These are phyloP conservation scores for Odocoileus virginianus DNA, from an alignment of 2,113 vertebrate genomes.

Conservation along the genomic window DNA sequence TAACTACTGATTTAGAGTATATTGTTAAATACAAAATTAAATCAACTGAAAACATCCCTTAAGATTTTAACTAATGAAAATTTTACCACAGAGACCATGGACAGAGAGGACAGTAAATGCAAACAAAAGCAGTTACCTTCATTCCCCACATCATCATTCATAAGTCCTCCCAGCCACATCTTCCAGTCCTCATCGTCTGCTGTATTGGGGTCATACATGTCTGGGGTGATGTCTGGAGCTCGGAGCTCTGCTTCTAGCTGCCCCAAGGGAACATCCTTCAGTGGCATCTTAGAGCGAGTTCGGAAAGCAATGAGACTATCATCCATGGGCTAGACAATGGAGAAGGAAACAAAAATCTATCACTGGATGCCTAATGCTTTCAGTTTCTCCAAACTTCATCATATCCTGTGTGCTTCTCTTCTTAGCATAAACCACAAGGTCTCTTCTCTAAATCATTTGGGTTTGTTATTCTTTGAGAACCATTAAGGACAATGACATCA, in stretches of 20 bases:
- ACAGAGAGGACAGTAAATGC: background rate
- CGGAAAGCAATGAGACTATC: constrained; percentile 90
- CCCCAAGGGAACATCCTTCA: constrained; percentile 91
- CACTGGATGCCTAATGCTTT: background rate
- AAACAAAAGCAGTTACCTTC: constrained; percentile 82
- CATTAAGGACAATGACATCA: background rate
- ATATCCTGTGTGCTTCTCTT: background rate
- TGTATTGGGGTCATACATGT: constrained; percentile 91
- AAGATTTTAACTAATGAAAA: background rate
- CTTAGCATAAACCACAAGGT: background rate
- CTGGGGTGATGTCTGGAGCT: constrained; percentile 92
- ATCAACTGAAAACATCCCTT: background rate
- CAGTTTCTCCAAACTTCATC: background rate
- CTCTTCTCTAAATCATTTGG: background rate
- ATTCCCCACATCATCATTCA: constrained; percentile 87
- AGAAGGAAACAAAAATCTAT: background rate
- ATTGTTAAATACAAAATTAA: background rate
- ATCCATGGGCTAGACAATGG: constrained; percentile 69
- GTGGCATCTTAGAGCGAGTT: constrained; percentile 90
- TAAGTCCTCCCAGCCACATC: constrained; percentile 91
- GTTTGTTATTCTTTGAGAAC: background rate
- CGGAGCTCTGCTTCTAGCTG: constrained; percentile 93
- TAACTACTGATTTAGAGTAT: background rate
- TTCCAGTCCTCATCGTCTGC: constrained; percentile 93
- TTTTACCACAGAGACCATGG: background rate